Conservation (phyloP, 2,888 invertebrate genomes). For the Melanophora roralis region DNA sequence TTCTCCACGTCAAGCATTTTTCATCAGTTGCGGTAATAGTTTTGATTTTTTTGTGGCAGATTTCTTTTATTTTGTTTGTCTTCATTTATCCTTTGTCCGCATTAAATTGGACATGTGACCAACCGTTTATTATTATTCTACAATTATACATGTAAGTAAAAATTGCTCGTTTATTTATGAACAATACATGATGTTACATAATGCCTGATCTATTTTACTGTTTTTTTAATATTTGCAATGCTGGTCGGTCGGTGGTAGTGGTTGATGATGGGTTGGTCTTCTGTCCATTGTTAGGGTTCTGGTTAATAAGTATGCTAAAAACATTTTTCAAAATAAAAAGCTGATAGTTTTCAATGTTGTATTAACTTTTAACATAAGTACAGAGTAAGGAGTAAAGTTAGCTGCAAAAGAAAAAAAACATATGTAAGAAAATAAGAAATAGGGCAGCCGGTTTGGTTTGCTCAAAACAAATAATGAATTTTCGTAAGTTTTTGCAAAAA, state of each 20-base stretch:
- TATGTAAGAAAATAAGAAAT: no score
- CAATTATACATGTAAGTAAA: slow-evolving; percentile 22
- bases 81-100: slow-evolving; percentile 69
- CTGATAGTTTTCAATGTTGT: no score
- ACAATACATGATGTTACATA: slow-evolving; percentile 1
- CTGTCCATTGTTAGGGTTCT: slow-evolving; percentile 17
- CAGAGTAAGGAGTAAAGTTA: no score
- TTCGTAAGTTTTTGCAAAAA: no score
- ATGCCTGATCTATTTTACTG: slow-evolving; percentile 15
- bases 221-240: slow-evolving; percentile 21
- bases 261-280: neutral
- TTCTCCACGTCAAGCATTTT: neutral
- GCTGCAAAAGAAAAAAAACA: no score
- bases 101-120: slow-evolving; percentile 68
- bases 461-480: no score
- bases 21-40: slow-evolving; percentile 61
- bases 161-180: neutral
- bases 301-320: slow-evolving; percentile 57
- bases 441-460: no score
- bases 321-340: no score
- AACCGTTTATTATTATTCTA: slow-evolving; percentile 57
- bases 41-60: slow-evolving; percentile 44
- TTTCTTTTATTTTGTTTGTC: slow-evolving; percentile 19
- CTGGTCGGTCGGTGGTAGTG: neutral
- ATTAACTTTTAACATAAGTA: no score